Percentiles rank a stretch among this genome's conserved stretches.
Conservation (phyloP, 2,113 vertebrate species). For the Bubalus kerabau region DNA sequence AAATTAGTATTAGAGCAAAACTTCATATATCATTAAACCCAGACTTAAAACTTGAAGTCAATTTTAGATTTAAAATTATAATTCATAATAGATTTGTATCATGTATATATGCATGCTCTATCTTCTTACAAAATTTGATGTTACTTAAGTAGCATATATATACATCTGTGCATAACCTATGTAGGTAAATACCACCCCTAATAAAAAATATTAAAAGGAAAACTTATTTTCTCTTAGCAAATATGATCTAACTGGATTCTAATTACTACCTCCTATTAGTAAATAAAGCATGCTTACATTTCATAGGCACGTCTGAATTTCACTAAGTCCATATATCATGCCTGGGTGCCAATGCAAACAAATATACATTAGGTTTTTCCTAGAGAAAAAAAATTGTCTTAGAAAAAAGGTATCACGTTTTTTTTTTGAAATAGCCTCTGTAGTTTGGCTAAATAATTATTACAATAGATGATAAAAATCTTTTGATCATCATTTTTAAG, state of each 20-base stretch:
- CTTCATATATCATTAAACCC: neutral
- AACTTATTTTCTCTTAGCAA: neutral
- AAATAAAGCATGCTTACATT: neutral
- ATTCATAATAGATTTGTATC: neutral
- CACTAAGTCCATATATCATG: neutral
- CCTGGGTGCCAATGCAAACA: neutral
- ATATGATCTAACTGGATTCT: neutral
- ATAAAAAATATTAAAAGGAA: neutral
- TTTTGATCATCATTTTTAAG: neutral
- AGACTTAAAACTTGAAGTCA: neutral
- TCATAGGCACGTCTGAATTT: neutral
- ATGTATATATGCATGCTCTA: neutral
- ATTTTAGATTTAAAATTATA: neutral
- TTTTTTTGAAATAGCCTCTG: neutral
- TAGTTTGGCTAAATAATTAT: neutral
- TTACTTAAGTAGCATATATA: neutral
- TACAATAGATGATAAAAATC: neutral
- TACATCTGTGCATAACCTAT: neutral
- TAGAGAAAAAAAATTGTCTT: neutral
- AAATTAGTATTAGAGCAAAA: neutral
- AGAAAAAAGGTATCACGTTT: neutral
- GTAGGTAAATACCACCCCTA: neutral
- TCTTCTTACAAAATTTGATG: neutral
- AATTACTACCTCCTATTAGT: neutral
- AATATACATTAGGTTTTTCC: neutral